Evolutionary conservation across 1,140 invertebrate genomes (phyloP), one percentile per base, ranked within the genome.

Genomic region (Chironomus striatipennis): DNA sequence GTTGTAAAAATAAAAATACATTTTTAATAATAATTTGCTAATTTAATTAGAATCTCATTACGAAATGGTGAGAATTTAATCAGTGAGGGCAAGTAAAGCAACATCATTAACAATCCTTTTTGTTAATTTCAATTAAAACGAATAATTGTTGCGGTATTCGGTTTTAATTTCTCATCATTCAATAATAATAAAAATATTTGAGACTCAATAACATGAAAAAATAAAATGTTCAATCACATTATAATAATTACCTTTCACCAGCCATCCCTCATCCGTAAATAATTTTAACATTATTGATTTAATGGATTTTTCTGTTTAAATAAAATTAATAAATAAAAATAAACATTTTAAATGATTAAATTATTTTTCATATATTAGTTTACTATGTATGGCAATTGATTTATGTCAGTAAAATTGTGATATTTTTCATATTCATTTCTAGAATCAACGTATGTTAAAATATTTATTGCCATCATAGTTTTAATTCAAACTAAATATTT

Each of bases 61-160:
- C 2, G 8, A 47, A 15, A 47, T 47, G 43, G 15, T 10, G 43
- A 47, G 43, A 10, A 47, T 67, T 67, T 67, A 9, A 70, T 70
- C 65, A 70, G 65, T 70, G 65, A 70, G 65, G 65, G 65, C 65
- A 70, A 70, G 65, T 70, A 70, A 70, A 70, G 65, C 65, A 70
- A 70, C 65, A 70, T 70, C 65, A 70, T 70, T 70, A 70, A 70
- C 65, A 70, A 34, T 21, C 8, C 20, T 57, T 21, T n/a, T 10
- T 70, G 65, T 21, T 70, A 70, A 70, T 70, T 70, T 70, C 65
- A 70, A 70, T 21, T 20, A 70, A n/a, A 20, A 70, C 65, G 65
- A 70, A 70, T 20, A 10, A 20, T 70, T 70, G 65, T 70, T 70
- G 65, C 65, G 65, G 65, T 70, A 20, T 18, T 70, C 65, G 65